Evolutionary conservation across 2,113 vertebrate genomes (phyloP).

Genomic region (Eonycteris spelaea): DNA sequence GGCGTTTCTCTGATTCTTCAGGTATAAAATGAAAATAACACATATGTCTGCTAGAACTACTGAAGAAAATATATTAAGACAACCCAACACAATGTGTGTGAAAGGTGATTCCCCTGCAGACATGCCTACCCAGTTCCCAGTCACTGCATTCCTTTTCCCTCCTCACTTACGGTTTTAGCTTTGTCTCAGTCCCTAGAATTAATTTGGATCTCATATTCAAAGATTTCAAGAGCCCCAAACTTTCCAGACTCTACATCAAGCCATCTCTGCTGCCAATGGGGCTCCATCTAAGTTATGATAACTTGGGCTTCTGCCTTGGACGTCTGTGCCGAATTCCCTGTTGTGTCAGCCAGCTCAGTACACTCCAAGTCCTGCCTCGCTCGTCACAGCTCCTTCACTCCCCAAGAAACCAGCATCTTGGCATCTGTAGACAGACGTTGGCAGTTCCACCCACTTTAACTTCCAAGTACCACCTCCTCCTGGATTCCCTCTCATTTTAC

Average conservation of each 20-base stretch:
- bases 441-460: neutral
- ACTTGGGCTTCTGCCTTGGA: neutral
- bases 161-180: neutral
- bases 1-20: neutral
- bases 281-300: neutral
- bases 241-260: neutral
- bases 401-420: neutral
- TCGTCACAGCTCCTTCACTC: neutral
- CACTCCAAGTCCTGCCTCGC: neutral
- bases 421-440: neutral
- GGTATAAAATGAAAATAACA: neutral
- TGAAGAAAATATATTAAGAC: neutral
- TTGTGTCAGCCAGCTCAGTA: neutral
- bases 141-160: neutral
- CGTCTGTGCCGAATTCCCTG: neutral
- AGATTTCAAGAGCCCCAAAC: neutral
- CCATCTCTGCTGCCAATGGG: neutral
- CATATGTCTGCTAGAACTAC: neutral
- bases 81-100: neutral
- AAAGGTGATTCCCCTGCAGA: fast-evolving
- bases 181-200: neutral
- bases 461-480: neutral
- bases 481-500: neutral
- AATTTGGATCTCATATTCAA: neutral
- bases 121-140: neutral